Base-by-base conservation (phyloP, 1,140 invertebrate genomes). In the Bombus consobrinus region DNA sequence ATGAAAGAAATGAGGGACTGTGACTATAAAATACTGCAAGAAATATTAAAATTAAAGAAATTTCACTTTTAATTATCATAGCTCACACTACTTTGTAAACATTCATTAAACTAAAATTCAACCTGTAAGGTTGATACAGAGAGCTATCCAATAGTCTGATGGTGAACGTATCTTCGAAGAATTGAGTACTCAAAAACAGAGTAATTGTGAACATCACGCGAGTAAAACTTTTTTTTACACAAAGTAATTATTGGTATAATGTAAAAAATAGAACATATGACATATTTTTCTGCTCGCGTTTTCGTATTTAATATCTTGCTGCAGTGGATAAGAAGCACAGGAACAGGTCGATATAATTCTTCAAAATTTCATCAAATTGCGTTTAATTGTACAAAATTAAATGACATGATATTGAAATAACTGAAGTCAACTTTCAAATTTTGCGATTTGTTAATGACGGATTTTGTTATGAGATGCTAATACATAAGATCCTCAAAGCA, bases 381-480 rank as follows among this genome's bases (percentile, higher is more conserved):
- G 87, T 85, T 66, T 22, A 64, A 88, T 84, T 83, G 74, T 74
- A 74, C 39, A 53, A 85, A 85, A 34, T 53, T 81, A 57, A 87
- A 87, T 72, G n/a, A 68, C 68, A 78, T 25, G 41, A 88, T 73
- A 88, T 80, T 79, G 73, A 82, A 83, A 81, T 69, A 73, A 72
- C 79, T 85, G 74, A 91, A 85, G 73, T 69, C 66, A 77, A 83
- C 59, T 87, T 86, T 47, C 34, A 68, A 84, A 86, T 87, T 91
- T 80, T 85, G 85, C 78, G 74, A 73, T 91, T 93, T 93, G 92
- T 93, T 92, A 85, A 93, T 88, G 89, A 83, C 92, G 88, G 89
- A 78, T 93, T 94, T 93, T 93, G 90, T 93, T 93, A 91, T 73
- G 43, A 89, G 78, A 84, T 88, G 87, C 75, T 88, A 74, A 82